Conservation (phyloP, 2,888 invertebrate species). For the Peribatodes rhomboidaria region DNA sequence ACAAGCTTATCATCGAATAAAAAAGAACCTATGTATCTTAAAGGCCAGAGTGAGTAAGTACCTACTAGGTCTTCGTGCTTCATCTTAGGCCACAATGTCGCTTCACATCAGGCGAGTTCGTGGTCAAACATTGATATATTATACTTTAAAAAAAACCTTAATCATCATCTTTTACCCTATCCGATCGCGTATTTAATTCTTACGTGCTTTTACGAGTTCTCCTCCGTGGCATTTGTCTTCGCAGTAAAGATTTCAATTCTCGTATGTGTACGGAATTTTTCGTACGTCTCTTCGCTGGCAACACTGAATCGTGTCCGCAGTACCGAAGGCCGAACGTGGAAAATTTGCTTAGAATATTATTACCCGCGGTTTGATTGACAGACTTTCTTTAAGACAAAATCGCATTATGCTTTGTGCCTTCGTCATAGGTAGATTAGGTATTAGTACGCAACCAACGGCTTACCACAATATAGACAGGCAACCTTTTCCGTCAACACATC, state of each 20-base stretch:
- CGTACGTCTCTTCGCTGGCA: not conserved
- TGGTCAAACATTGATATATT: too few species aligned
- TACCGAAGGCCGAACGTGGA: not conserved
- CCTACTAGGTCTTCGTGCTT: too few species aligned
- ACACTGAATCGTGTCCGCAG: not conserved
- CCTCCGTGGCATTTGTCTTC: not conserved
- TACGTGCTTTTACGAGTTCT: too few species aligned
- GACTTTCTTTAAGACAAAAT: not conserved
- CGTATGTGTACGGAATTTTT: not conserved
- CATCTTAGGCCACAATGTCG: too few species aligned
- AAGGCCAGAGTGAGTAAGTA: too few species aligned
- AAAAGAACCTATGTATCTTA: too few species aligned
- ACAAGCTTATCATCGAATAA: too few species aligned
- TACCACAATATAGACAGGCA: not conserved
- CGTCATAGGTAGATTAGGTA: too few species aligned
- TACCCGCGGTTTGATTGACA: slow-evolving; percentile 8
- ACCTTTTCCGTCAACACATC: not conserved
- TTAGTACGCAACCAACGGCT: not conserved
- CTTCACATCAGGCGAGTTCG: too few species aligned
- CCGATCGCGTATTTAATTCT: too few species aligned
- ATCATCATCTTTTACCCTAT: too few species aligned
- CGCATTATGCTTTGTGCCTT: not conserved
- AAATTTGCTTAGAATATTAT: slow-evolving; percentile 3
- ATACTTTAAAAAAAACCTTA: too few species aligned
- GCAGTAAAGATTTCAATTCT: not conserved